A percentile compares a stretch with the other conserved stretches of the same genome.
Conservation (phyloP, 2,797 vertebrate species). For the Xerus rutilus region DNA sequence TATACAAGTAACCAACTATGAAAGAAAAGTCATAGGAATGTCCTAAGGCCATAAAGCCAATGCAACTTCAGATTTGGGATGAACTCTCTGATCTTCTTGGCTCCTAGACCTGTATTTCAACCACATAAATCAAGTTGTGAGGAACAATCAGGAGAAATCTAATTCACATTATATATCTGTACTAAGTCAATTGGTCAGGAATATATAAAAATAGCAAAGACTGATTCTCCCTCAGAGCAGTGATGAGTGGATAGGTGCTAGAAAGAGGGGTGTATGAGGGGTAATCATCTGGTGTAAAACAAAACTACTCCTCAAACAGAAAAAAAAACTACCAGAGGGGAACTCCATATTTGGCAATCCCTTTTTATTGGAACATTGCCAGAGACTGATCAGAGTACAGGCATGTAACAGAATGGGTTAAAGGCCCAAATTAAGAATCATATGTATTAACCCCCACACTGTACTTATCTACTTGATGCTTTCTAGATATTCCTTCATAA, state of each 20-base stretch:
- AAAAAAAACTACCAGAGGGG: neutral
- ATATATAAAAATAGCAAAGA: conserved; percentile 57
- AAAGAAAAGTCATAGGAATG: conserved; percentile 67
- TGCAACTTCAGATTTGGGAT: conserved; percentile 54
- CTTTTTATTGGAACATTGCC: conserved; percentile 32
- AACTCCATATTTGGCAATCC: neutral
- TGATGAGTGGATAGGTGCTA: neutral
- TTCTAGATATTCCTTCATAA: conserved; percentile 49
- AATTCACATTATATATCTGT: conserved; percentile 61
- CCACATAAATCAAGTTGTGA: conserved; percentile 65
- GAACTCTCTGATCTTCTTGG: conserved; percentile 60
- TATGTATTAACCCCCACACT: conserved; percentile 8
- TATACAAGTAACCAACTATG: conserved; percentile 57
- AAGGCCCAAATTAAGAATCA: conserved; percentile 49
- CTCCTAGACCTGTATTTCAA: conserved; percentile 59
- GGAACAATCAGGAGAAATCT: conserved; percentile 62
- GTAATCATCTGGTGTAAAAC: neutral
- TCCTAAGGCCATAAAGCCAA: conserved; percentile 54
- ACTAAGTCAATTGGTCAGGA: conserved; percentile 67
- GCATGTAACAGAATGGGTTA: conserved; percentile 41
- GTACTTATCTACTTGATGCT: conserved; percentile 32
- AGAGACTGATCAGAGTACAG: neutral
- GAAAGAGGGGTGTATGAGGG: neutral
- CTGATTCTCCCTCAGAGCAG: neutral
- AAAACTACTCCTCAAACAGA: neutral